These are phyloP conservation scores for Glaucidium brasilianum DNA, from an alignment of 2,113 vertebrate genomes.

Conservation along the genomic window DNA sequence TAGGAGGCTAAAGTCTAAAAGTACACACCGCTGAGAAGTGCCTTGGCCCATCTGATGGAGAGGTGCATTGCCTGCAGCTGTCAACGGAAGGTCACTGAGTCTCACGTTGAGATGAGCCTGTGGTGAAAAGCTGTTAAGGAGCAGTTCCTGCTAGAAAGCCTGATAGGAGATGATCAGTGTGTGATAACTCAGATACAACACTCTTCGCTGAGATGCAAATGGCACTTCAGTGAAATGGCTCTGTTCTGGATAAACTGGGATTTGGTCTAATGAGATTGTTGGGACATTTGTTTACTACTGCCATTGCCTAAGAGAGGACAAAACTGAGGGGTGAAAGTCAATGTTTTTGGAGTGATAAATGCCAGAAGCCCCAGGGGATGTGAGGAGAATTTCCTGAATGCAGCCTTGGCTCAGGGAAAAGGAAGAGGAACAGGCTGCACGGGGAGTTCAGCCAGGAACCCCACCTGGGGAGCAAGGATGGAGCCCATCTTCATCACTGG, in stretches of 20 bases:
- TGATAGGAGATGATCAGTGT: background rate
- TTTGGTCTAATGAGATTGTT: background rate
- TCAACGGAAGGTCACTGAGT: background rate
- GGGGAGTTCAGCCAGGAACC: background rate
- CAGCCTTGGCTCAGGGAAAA: background rate
- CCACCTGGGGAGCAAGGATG: background rate
- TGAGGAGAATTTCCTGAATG: background rate
- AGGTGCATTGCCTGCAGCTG: background rate
- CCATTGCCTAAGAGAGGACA: background rate
- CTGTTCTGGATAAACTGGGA: background rate
- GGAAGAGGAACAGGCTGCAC: background rate
- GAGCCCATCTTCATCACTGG: background rate
- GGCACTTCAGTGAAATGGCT: background rate
- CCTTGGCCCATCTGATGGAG: rapidly evolving
- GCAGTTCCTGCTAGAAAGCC: background rate
- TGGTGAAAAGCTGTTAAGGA: background rate
- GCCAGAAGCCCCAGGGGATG: background rate
- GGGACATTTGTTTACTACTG: background rate
- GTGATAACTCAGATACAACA: background rate
- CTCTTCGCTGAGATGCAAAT: background rate
- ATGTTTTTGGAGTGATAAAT: background rate
- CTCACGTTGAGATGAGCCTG: rapidly evolving
- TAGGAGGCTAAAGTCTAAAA: background rate
- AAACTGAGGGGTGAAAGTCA: background rate
- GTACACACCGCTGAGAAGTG: background rate